Evolutionary conservation across 2,888 invertebrate species (phyloP).

Genomic region (Acronicta leporina): DNA sequence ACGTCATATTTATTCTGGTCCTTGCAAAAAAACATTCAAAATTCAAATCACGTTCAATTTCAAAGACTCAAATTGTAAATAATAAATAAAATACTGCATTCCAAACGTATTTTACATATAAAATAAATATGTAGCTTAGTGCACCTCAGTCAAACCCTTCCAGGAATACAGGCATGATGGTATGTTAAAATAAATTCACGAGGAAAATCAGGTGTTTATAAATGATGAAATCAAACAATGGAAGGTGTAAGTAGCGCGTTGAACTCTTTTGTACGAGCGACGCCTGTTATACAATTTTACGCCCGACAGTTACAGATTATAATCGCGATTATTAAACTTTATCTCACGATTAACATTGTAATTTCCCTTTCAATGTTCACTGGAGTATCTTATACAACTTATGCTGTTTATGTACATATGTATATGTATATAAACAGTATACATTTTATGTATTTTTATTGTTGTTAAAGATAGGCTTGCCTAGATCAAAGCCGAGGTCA

Average conservation of each 20-base stretch:
- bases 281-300: slow-evolving; percentile 38
- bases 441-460: too few relatives aligned
- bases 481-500: too few relatives aligned
- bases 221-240: slow-evolving; percentile 40
- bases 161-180: too few relatives aligned
- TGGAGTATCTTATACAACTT: slow-evolving; percentile 10
- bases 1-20: neutral
- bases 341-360: slow-evolving; percentile 37
- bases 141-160: too few relatives aligned
- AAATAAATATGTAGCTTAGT: neutral
- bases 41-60: neutral
- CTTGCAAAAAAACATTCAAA: slow-evolving; percentile 5
- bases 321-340: slow-evolving; percentile 41
- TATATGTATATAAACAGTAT: neutral
- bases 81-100: slow-evolving; percentile 6
- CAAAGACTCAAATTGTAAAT: slow-evolving; percentile 17
- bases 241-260: slow-evolving; percentile 62
- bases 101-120: slow-evolving; percentile 7
- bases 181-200: neutral
- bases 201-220: slow-evolving; percentile 30
- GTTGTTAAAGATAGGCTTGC: too few relatives aligned
- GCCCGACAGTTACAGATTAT: slow-evolving; percentile 41
- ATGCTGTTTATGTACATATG: too few relatives aligned
- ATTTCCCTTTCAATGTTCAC: slow-evolving; percentile 19
- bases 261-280: slow-evolving; percentile 69